Evolutionary conservation across 1,140 invertebrate genomes (phyloP).

Genomic region (Conus betulinus): DNA sequence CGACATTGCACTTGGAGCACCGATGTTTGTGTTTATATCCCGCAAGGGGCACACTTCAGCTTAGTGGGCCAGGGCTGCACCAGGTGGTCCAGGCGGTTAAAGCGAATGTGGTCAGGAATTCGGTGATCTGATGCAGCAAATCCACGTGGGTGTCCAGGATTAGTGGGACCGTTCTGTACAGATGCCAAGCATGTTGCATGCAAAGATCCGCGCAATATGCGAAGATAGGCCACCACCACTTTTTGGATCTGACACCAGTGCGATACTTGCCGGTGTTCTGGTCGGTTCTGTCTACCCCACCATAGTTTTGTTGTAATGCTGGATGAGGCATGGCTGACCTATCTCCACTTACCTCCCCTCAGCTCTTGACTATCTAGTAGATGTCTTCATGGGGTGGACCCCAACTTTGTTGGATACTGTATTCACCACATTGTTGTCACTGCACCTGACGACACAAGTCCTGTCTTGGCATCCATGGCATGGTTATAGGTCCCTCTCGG

Average conservation of each 20-base stretch:
- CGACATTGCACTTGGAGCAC: conserved; percentile 3
- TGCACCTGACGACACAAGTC: too few species aligned
- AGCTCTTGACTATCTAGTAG: too few species aligned
- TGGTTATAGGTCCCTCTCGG: too few species aligned
- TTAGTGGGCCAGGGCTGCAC: conserved; percentile 4
- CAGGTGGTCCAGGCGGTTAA: not conserved
- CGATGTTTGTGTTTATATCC: not conserved
- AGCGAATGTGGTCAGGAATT: not conserved
- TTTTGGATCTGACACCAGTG: conserved; percentile 65
- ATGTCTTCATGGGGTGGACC: too few species aligned
- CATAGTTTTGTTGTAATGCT: conserved; percentile 60
- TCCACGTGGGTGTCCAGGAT: not conserved
- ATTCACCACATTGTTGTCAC: too few species aligned
- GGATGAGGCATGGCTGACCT: too few species aligned
- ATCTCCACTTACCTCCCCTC: too few species aligned
- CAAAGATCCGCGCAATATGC: conserved; percentile 35
- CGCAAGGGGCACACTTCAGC: not conserved
- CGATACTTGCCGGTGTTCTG: conserved; percentile 50
- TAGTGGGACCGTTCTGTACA: conserved; percentile 38
- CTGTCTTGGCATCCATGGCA: too few species aligned
- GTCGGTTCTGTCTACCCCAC: conserved; percentile 49
- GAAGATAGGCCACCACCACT: conserved; percentile 67
- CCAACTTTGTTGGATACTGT: too few species aligned
- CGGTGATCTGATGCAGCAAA: conserved; percentile 10
- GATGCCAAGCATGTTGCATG: conserved; percentile 68